phyloP scores from a whole-genome alignment of 2,113 vertebrate species.

The Ophiodon elongatus region DNA sequence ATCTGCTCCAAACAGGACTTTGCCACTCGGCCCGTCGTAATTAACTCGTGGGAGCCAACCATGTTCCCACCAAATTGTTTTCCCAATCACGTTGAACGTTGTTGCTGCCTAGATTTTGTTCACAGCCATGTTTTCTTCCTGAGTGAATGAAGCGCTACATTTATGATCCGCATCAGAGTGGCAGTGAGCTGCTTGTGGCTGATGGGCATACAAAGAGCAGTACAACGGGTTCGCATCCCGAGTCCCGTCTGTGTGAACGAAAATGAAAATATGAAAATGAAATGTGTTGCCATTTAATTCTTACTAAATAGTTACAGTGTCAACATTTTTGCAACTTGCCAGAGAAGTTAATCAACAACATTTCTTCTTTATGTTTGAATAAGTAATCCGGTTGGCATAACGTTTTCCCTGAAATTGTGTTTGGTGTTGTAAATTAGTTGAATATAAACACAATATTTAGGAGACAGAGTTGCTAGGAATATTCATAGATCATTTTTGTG shows the following conservation, averaged over 20 bases:
- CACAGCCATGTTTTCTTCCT: neutral
- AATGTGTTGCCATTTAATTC: neutral
- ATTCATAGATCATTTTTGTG: neutral
- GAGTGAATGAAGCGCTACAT: neutral
- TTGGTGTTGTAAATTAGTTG: neutral
- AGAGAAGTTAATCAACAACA: neutral
- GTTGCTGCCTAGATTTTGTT: neutral
- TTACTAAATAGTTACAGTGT: neutral
- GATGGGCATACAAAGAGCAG: neutral
- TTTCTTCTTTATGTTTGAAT: neutral
- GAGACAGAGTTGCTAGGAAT: neutral
- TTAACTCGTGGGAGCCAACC: neutral
- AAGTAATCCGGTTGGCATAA: neutral
- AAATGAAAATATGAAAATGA: neutral
- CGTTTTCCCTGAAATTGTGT: neutral
- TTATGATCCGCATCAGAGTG: neutral
- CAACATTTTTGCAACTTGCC: neutral
- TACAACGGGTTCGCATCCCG: neutral
- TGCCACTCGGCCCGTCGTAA: neutral
- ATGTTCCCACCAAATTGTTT: neutral
- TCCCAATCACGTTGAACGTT: neutral
- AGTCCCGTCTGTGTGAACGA: neutral
- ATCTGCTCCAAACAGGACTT: constrained; percentile 23
- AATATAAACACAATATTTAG: neutral
- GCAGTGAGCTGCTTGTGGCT: neutral